Evolutionary conservation across 2,888 invertebrate genomes (phyloP).

Genomic region (Pharmacophagus antenor): DNA sequence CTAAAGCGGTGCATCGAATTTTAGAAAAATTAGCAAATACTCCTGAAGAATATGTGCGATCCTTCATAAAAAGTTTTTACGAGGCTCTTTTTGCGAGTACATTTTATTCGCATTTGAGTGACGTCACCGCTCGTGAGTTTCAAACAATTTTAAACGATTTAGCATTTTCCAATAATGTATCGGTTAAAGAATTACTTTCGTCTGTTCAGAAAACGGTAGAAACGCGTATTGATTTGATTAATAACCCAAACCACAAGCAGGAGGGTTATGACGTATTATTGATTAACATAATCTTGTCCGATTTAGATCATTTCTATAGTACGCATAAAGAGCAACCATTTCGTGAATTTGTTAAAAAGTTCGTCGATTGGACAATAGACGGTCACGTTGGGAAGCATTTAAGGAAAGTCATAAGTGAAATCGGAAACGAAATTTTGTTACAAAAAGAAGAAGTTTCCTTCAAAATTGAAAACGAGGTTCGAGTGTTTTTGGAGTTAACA

Average conservation of each 20-base stretch:
- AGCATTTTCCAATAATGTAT: conserved; percentile 48
- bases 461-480: conserved; percentile 54
- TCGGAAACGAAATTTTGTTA: conserved; percentile 39
- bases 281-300: conserved; percentile 56
- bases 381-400: conserved; percentile 39
- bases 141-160: conserved; percentile 61
- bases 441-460: conserved; percentile 42
- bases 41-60: conserved; percentile 42
- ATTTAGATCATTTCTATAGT: conserved; percentile 58
- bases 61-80: conserved; percentile 44
- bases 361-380: conserved; percentile 40
- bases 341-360: conserved; percentile 44
- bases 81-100: conserved; percentile 40
- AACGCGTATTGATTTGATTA: conserved; percentile 41
- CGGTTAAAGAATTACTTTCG: conserved; percentile 48
- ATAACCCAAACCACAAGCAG: conserved; percentile 33
- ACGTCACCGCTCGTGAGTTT: conserved; percentile 47
- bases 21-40: conserved; percentile 42
- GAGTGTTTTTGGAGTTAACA: conserved; percentile 57
- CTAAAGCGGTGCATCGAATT: conserved; percentile 46
- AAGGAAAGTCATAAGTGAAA: conserved; percentile 41
- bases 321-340: conserved; percentile 47
- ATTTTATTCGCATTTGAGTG: conserved; percentile 49
- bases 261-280: conserved; percentile 50
- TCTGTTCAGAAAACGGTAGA: conserved; percentile 47